Evolutionary conservation across 2,888 invertebrate genomes (phyloP), one percentile per base, ranked within the genome.

Genomic region (Ptilodon capucinus): DNA sequence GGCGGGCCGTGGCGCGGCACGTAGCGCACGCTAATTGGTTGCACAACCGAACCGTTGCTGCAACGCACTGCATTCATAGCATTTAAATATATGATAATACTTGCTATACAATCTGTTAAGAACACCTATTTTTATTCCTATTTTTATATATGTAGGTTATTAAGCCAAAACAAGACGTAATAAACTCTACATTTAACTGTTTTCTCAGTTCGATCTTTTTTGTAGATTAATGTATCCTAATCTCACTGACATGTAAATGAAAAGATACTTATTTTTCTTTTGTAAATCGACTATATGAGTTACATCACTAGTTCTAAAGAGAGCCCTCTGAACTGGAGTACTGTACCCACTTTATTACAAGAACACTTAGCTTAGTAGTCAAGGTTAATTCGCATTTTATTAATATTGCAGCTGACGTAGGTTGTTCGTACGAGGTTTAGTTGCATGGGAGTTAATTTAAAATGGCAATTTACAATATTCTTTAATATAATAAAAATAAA

Each of bases 11-110:
- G 58, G 73, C 78, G 70, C 70, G 63, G 48, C 44, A 54, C 48
- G 43, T 44, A 48, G 40, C 39, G 43, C 44, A 28, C 57, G 63
- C 75, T 86, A 86, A 86, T 85, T 86, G 76, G 75, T 82, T 84
- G 80, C 77, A 72, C 78, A 86, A 85, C 74, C 54, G 60, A 59
- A 65, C 28, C 62, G 77, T 76, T 77, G 72, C 71, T 55, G 72
- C 74, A 77, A 76, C 74, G 68, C 46, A 45, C 48, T 65, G 68
- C 78, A 74, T 74, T 75, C 65, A 58, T 55, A 57, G 74, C 69
- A 74, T 73, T 67, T 46, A 63, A 69, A 67, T 69, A 52, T 48
- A 16, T 46, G 54, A 51, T 54, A 48, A 28, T 28, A n/a, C 28
- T 28, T 28, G 28, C n/a, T 28, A 28, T 28, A 11, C 7, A 28